A percentile compares a stretch with the other conserved stretches of the same genome.
Evolutionary conservation across 1,140 invertebrate species (phyloP).

Genomic region (Drosophila nebulosa): DNA sequence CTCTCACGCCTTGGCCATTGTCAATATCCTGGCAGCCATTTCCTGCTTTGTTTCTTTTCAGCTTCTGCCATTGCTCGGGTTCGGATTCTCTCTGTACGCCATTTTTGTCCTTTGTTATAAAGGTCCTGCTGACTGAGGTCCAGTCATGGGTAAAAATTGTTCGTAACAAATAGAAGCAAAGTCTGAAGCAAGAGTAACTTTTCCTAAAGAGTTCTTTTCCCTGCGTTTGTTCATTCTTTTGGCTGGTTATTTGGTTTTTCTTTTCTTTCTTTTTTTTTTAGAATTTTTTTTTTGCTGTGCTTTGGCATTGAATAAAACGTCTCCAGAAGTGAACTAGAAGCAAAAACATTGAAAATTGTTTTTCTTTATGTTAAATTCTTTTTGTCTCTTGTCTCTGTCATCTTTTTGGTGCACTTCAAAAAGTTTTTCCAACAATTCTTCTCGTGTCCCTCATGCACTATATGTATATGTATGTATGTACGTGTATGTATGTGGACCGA

Average conservation of each 20-base stretch:
- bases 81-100: background rate
- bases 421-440: constrained; percentile 45
- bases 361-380: constrained; percentile 63
- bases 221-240: background rate
- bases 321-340: constrained; percentile 53
- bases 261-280: constrained; percentile 5
- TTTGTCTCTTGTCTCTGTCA: constrained; percentile 55
- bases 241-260: background rate
- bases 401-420: constrained; percentile 54
- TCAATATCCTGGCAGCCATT: constrained; percentile 71
- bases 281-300: background rate
- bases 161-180: constrained; percentile 50
- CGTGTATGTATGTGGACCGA: background rate
- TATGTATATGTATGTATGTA: constrained; percentile 11
- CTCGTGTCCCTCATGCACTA: constrained; percentile 16
- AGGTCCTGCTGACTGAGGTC: constrained; percentile 56
- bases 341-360: constrained; percentile 78
- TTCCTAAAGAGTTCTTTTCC: constrained; percentile 49
- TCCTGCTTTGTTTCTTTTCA: constrained; percentile 59
- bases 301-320: constrained; percentile 72
- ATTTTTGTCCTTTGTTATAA: constrained; percentile 34
- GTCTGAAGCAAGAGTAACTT: constrained; percentile 34
- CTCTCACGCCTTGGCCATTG: constrained; percentile 26
- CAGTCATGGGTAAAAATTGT: constrained; percentile 63
- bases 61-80: background rate